Percentiles rank a stretch among this genome's conserved stretches.
phyloP scores from a whole-genome alignment of 2,888 invertebrate species.

The Sicus ferrugineus region DNA sequence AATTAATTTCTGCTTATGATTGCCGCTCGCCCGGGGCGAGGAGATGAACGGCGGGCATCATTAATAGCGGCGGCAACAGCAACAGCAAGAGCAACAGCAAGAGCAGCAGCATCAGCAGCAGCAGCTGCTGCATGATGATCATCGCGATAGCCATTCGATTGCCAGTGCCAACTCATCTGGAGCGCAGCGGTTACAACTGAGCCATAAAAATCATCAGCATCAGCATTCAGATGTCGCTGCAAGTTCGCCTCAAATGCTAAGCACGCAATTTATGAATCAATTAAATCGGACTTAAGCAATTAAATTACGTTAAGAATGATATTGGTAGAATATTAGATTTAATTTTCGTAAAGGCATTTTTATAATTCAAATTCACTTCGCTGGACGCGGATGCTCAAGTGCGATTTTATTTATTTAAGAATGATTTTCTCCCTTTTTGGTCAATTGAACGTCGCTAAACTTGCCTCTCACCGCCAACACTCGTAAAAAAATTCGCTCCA shows the following conservation, averaged over 20 bases:
- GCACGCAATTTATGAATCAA: neutral
- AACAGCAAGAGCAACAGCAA: neutral
- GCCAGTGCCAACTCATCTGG: neutral
- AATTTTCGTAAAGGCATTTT: neutral
- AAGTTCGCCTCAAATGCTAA: too few species aligned
- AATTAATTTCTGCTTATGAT: constrained; percentile 10
- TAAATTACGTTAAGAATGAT: too few species aligned
- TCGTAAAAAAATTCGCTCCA: too few species aligned
- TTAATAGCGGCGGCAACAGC: neutral
- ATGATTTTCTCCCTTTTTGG: neutral
- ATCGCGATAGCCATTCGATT: neutral
- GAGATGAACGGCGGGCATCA: neutral
- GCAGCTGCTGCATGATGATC: neutral
- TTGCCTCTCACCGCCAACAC: neutral
- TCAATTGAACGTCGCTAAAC: neutral
- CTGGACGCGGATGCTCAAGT: neutral
- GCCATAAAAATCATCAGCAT: too few species aligned
- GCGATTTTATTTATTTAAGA: neutral
- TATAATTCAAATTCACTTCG: neutral
- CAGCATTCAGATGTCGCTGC: too few species aligned
- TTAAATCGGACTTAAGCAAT: neutral
- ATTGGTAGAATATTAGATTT: too few species aligned
- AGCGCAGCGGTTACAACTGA: too few species aligned
- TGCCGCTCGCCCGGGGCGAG: constrained; percentile 5
- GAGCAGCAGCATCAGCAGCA: neutral